These are phyloP conservation scores for Gymnocephalus cernua DNA, from an alignment of 2,113 vertebrate species.

Conservation along the genomic window DNA sequence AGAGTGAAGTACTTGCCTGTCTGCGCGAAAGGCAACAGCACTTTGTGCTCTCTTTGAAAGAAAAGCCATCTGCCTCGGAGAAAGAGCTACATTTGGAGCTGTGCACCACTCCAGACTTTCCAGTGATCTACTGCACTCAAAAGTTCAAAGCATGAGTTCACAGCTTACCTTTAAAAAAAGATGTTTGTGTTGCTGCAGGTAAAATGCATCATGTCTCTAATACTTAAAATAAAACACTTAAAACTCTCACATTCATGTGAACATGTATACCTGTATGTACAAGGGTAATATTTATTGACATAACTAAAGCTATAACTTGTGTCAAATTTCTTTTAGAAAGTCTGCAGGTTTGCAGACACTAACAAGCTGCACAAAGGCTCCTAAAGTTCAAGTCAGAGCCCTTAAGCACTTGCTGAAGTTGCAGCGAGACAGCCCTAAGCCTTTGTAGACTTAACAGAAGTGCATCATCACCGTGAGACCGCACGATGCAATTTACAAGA, in stretches of 20 bases:
- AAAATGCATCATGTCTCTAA: not conserved
- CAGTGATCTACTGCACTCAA: not conserved
- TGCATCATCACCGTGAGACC: conserved; percentile 1
- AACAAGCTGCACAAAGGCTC: not conserved
- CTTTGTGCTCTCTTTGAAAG: conserved; percentile 27
- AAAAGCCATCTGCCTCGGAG: not conserved
- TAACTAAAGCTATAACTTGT: not conserved
- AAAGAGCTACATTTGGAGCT: not conserved
- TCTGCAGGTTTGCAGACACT: not conserved
- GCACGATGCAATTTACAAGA: not conserved
- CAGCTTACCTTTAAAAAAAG: conserved; percentile 29
- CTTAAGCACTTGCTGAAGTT: conserved; percentile 34
- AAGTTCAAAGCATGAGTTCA: conserved; percentile 23
- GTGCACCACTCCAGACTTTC: not conserved
- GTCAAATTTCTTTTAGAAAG: not conserved
- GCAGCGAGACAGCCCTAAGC: conserved; percentile 1
- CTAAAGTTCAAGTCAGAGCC: conserved; percentile 31
- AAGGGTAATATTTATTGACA: not conserved
- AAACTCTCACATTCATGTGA: not conserved
- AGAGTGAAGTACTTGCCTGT: not conserved
- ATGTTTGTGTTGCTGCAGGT: not conserved
- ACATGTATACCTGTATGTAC: not conserved
- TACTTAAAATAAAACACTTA: not conserved
- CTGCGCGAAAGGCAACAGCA: conserved; percentile 12
- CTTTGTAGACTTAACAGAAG: conserved; percentile 11